Percentiles rank a stretch among this genome's conserved stretches.
These are phyloP conservation scores for Scolopax mira DNA, from an alignment of 2,113 vertebrate species.

Conservation along the genomic window DNA sequence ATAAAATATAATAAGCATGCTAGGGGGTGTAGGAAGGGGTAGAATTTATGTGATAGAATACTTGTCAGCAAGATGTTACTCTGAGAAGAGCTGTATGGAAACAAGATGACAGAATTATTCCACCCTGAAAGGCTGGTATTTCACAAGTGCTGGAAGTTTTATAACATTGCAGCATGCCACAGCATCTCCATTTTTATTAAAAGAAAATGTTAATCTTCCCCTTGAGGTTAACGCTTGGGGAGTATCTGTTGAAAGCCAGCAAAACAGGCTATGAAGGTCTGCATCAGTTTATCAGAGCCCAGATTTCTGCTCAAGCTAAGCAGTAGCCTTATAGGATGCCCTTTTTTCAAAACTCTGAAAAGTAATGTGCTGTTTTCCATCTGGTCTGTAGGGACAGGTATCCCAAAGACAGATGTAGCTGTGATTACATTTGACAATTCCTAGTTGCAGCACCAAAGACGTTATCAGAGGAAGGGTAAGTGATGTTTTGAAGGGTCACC, in stretches of 20 bases:
- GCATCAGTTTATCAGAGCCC: background rate
- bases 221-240: background rate
- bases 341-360: background rate
- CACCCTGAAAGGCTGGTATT: background rate
- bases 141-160: background rate
- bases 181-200: background rate
- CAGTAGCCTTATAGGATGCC: background rate
- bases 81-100: slow-evolving; percentile 16
- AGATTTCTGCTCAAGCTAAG: background rate
- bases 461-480: background rate
- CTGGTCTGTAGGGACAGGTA: background rate
- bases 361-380: background rate
- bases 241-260: background rate
- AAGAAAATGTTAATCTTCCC: background rate
- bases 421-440: background rate
- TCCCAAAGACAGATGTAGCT: background rate
- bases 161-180: background rate
- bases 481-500: background rate
- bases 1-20: background rate
- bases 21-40: background rate
- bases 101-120: slow-evolving; percentile 46
- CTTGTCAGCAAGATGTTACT: slow-evolving; percentile 22
- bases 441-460: background rate
- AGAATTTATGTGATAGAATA: slow-evolving; percentile 17
- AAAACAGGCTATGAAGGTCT: background rate